These are phyloP conservation scores for Scopus umbretta DNA, from an alignment of 2,113 vertebrate species.

Conservation along the genomic window DNA sequence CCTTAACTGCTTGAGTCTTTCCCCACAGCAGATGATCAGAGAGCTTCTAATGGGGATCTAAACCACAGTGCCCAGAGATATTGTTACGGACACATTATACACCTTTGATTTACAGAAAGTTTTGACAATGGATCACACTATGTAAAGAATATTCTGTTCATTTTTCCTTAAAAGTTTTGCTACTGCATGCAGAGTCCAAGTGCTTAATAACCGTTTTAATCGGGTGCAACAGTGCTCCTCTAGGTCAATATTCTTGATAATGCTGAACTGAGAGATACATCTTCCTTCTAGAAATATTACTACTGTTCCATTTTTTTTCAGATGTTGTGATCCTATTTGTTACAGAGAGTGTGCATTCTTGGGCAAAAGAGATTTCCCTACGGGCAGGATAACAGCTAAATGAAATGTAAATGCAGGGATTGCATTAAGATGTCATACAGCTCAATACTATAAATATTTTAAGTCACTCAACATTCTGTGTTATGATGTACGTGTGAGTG, in stretches of 20 bases:
- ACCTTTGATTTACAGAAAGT: not conserved
- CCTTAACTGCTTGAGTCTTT: not conserved
- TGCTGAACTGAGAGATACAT: not conserved
- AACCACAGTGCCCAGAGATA: not conserved
- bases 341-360: not conserved
- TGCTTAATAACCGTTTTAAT: not conserved
- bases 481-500: not conserved
- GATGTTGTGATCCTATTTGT: constrained; percentile 1
- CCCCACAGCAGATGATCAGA: not conserved
- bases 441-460: not conserved
- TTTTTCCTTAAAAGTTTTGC: not conserved
- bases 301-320: not conserved
- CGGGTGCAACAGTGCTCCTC: not conserved
- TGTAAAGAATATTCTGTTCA: not conserved
- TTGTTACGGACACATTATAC: not conserved
- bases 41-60: not conserved
- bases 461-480: not conserved
- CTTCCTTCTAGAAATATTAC: not conserved
- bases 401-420: constrained; percentile 28
- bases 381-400: constrained; percentile 11
- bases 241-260: not conserved
- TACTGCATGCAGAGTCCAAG: not conserved
- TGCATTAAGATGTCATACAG: not conserved
- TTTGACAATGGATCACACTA: not conserved
- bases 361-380: constrained; percentile 40